These are phyloP conservation scores for Reticulitermes speratus DNA, from an alignment of 1,140 invertebrate species.

Conservation along the genomic window DNA sequence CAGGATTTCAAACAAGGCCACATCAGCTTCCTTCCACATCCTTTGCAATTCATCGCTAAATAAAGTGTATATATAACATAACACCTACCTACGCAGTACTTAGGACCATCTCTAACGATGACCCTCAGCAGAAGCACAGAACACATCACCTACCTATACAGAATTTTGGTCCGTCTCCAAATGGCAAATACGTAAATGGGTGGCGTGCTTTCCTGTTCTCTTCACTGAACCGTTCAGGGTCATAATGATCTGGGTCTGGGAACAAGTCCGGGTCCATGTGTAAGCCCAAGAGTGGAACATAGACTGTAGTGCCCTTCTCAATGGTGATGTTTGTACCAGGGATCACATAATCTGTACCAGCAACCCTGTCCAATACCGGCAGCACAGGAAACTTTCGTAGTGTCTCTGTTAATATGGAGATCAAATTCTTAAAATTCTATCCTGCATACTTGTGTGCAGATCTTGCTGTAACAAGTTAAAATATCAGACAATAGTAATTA, in stretches of 20 bases:
- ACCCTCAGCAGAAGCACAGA: too few relatives aligned
- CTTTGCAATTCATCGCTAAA: too few relatives aligned
- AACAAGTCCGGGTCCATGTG: constrained; percentile 3
- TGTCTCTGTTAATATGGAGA: constrained; percentile 44
- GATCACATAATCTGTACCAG: constrained; percentile 45
- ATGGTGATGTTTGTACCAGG: constrained; percentile 33
- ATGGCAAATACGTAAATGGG: not conserved
- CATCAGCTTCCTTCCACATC: too few relatives aligned
- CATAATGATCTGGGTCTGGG: not conserved
- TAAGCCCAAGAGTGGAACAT: constrained; percentile 16
- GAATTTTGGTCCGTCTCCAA: not conserved
- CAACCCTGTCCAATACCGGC: constrained; percentile 53
- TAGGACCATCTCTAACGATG: not conserved
- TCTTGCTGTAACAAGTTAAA: too few relatives aligned
- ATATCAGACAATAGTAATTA: too few relatives aligned
- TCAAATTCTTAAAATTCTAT: too few relatives aligned
- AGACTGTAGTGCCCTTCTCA: constrained; percentile 41
- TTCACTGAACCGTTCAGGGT: constrained; percentile 16
- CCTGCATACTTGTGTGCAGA: too few relatives aligned
- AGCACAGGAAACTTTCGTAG: constrained; percentile 58
- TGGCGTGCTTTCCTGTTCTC: not conserved
- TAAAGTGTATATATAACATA: too few relatives aligned
- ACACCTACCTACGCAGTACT: constrained; percentile 9
- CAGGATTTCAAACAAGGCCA: too few relatives aligned
- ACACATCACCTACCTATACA: not conserved